Evolutionary conservation across 2,797 vertebrate genomes (phyloP).

Genomic region (Sparus aurata): DNA sequence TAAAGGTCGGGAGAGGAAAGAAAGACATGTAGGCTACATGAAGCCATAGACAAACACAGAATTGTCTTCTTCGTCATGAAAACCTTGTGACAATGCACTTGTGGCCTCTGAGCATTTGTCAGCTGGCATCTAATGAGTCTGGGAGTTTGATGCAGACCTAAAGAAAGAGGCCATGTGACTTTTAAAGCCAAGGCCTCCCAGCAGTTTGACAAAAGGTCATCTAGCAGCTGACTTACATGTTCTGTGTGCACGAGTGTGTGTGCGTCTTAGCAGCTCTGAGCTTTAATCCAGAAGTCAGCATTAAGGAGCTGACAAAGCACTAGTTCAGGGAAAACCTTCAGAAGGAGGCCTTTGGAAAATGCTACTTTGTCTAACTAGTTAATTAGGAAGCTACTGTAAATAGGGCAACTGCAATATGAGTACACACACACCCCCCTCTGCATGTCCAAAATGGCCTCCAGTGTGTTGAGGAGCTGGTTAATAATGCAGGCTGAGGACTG

Average conservation of each 20-base stretch:
- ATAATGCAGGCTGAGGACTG: constrained; percentile 59
- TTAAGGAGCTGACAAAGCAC: not conserved
- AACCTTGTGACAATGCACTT: constrained; percentile 39
- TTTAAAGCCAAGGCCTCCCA: constrained; percentile 19
- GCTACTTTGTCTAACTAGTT: not conserved
- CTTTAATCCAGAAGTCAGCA: not conserved
- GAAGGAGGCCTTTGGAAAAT: not conserved
- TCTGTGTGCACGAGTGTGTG: constrained; percentile 7
- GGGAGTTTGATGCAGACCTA: constrained; percentile 13
- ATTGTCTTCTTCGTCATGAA: not conserved
- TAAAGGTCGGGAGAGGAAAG: not conserved
- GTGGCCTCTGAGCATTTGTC: constrained; percentile 36
- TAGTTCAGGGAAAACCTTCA: constrained; percentile 13
- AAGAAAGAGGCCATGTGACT: constrained; percentile 58
- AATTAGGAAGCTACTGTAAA: constrained; percentile 46
- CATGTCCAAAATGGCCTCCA: constrained; percentile 51
- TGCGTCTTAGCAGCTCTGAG: not conserved
- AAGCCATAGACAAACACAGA: too few relatives aligned
- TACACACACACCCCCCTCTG: not conserved
- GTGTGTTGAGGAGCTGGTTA: constrained; percentile 45
- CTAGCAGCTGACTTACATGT: constrained; percentile 48
- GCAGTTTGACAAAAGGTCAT: constrained; percentile 49
- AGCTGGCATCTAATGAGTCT: constrained; percentile 59
- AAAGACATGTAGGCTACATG: not conserved
- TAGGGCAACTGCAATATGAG: constrained; percentile 39